Base-by-base conservation (phyloP, 2,797 vertebrate genomes). In the Megalops cyprinoides region DNA sequence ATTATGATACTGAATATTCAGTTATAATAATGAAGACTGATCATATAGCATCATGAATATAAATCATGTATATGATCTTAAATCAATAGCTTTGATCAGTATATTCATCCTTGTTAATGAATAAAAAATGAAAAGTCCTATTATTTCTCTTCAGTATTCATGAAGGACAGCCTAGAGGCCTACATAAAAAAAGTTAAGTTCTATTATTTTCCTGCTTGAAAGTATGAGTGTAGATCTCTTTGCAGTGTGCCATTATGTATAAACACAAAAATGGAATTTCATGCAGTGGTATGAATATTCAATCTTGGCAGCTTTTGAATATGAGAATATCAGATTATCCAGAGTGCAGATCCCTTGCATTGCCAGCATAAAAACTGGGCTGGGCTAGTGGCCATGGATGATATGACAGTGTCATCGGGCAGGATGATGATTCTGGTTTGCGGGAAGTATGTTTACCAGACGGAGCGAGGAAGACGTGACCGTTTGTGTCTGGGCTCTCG, bases 401-500 rank as follows among this genome's bases (percentile, higher is more conserved):
- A 62, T 62, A 31, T 34, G 12, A 62, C 31, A 65, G 67, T 44
- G 20, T 71, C 37, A 71, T 23, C 23, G n/a, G n/a, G 39, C 39
- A 18, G 20, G 53, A 42, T 39, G 44, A 67, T 14, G 34, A 55
- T 44, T 75, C 55, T 49, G 79, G 46, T 76, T 76, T 42, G 4
- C 20, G 60, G 46, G 23, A 31, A 55, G 44, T 46, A 82, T 86
- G 88, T 87, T 90, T 87, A 90, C 87, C 89, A 92, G 91, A 91
- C 92, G 85, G 87, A 85, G 88, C 69, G 87, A 85, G 71, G 77
- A 90, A 89, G 80, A 90, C 86, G 84, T 82, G 85, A 55, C 87
- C 69, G 81, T 89, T 90, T 89, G 84, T 89, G 85, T 91, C 85
- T 84, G 85, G 23, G 82, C 86, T 90, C 91, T 94, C 93, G 86